Evolutionary conservation across 2,888 invertebrate species (phyloP).

Genomic region (Drosophila lacicola): DNA sequence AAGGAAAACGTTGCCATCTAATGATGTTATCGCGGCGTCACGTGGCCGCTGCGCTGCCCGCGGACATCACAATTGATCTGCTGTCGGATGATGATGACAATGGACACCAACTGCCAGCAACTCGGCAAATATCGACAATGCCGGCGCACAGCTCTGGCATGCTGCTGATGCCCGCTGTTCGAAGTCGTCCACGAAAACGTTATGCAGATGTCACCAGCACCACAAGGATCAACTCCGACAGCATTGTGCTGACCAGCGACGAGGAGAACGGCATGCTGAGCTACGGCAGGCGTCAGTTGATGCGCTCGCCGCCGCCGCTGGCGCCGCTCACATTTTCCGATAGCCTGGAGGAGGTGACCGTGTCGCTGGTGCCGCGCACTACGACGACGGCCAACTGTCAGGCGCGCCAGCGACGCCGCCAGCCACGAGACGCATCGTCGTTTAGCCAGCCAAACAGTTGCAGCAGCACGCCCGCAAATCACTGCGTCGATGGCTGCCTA

Average conservation of each 20-base stretch:
- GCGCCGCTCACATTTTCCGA: slow-evolving; percentile 65
- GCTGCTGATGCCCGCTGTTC: slow-evolving; percentile 40
- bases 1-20: slow-evolving; percentile 21
- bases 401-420: slow-evolving; percentile 39
- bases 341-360: slow-evolving; percentile 81
- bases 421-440: slow-evolving; percentile 10
- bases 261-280: slow-evolving; percentile 46
- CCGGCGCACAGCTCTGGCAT: slow-evolving; percentile 47
- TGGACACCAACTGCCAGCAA: slow-evolving; percentile 6
- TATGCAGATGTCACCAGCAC: slow-evolving; percentile 42
- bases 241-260: slow-evolving; percentile 81
- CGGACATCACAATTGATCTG: slow-evolving; percentile 81
- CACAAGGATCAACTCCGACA: slow-evolving; percentile 52
- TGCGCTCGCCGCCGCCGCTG: slow-evolving; percentile 73
- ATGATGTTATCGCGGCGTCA: slow-evolving; percentile 52
- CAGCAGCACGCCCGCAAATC: slow-evolving; percentile 36
- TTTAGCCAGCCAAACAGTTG: slow-evolving; percentile 20
- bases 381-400: slow-evolving; percentile 74
- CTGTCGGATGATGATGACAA: slow-evolving; percentile 79
- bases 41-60: slow-evolving; percentile 58
- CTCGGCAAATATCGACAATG: slow-evolving; percentile 51
- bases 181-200: slow-evolving; percentile 47
- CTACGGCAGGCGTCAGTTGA: slow-evolving; percentile 11
- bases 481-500: slow-evolving; percentile 40
- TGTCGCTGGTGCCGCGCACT: slow-evolving; percentile 80